phyloP scores from a whole-genome alignment of 2,113 vertebrate genomes.

The Phrynosoma platyrhinos region DNA sequence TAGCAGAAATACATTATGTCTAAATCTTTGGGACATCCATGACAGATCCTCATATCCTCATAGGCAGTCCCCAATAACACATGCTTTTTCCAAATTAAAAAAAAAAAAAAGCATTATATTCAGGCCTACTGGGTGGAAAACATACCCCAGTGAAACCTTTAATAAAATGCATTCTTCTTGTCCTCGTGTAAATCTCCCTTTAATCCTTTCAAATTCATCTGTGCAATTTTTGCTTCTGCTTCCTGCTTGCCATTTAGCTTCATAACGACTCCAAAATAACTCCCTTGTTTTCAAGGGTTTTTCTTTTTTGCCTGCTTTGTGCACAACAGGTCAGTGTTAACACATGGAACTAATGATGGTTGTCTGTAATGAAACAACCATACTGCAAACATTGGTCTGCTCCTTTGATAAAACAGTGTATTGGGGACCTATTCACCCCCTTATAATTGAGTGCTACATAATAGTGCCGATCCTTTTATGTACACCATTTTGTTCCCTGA shows the following conservation, averaged over 20 bases:
- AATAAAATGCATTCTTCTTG: conserved; percentile 84
- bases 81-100: conserved; percentile 46
- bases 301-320: conserved; percentile 74
- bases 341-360: conserved; percentile 80
- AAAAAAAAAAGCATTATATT: conserved; percentile 72
- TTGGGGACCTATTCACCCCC: conserved; percentile 82
- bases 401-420: conserved; percentile 77
- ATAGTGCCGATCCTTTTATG: conserved; percentile 82
- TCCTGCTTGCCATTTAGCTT: conserved; percentile 81
- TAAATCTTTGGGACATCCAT: conserved; percentile 53
- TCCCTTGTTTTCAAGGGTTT: conserved; percentile 77
- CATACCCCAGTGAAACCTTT: conserved; percentile 81
- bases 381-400: conserved; percentile 78
- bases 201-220: conserved; percentile 79
- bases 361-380: conserved; percentile 79
- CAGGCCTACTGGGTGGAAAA: conserved; percentile 69
- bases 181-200: conserved; percentile 83
- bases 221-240: conserved; percentile 69
- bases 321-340: conserved; percentile 74
- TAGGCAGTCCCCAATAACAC: conserved; percentile 49
- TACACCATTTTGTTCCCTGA: conserved; percentile 81
- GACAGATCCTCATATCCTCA: conserved; percentile 64
- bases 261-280: conserved; percentile 76
- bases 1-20: neutral
- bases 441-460: conserved; percentile 84